These are phyloP conservation scores for Hipparchia sbordonii DNA, from an alignment of 2,888 invertebrate genomes.

Conservation along the genomic window DNA sequence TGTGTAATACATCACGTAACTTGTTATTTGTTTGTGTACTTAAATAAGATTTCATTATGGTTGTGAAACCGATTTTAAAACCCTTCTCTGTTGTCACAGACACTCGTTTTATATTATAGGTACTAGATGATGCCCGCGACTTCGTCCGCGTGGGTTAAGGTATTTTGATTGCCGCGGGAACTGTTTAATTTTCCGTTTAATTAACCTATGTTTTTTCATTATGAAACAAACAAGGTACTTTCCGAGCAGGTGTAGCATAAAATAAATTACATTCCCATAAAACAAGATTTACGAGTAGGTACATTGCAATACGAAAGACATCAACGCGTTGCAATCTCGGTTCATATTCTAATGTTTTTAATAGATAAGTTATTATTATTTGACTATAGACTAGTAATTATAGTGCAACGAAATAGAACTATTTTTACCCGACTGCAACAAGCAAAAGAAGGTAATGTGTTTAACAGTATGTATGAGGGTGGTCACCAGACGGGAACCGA, in stretches of 20 bases:
- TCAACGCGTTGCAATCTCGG: conserved; percentile 1
- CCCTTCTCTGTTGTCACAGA: too few relatives aligned
- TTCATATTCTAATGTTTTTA: not conserved
- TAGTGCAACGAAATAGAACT: not conserved
- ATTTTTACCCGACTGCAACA: not conserved
- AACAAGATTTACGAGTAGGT: not conserved
- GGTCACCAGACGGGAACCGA: too few relatives aligned
- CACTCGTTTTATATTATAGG: too few relatives aligned
- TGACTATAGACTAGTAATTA: not conserved
- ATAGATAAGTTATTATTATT: too few relatives aligned
- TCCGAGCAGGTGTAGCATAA: not conserved
- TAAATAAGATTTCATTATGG: not conserved
- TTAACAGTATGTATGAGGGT: too few relatives aligned
- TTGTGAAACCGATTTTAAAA: not conserved
- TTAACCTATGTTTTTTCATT: too few relatives aligned
- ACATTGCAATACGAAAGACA: conserved; percentile 6
- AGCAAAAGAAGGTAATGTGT: too few relatives aligned
- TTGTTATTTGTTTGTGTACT: not conserved
- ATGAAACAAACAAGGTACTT: too few relatives aligned
- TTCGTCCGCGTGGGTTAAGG: too few relatives aligned
- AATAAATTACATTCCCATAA: not conserved
- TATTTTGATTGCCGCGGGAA: too few relatives aligned
- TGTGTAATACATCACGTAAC: conserved; percentile 2
- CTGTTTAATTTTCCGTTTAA: too few relatives aligned
- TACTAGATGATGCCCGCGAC: too few relatives aligned